These are phyloP conservation scores for Gambusia yucatana DNA, from an alignment of 2,797 vertebrate genomes.

Conservation along the genomic window DNA sequence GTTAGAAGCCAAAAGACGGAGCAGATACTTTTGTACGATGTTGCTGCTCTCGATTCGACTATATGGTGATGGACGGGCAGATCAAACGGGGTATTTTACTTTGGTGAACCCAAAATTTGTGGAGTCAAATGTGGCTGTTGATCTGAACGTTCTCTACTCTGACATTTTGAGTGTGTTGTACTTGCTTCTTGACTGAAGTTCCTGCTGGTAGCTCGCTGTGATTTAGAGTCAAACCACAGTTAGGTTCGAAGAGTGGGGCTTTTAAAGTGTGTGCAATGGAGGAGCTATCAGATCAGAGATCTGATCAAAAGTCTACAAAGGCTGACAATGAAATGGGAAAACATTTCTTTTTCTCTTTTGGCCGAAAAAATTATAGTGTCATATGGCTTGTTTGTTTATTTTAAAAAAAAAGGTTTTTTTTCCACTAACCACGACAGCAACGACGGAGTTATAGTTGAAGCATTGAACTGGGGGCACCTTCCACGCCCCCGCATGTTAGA, in stretches of 20 bases:
- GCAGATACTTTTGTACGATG: constrained; percentile 24
- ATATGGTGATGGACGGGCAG: constrained; percentile 19
- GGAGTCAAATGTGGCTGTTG: constrained; percentile 38
- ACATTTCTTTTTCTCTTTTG: not conserved
- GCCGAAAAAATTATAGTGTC: not conserved
- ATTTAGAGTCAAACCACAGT: constrained; percentile 28
- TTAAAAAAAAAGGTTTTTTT: too few species aligned
- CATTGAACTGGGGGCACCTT: too few species aligned
- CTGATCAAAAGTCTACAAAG: constrained; percentile 9
- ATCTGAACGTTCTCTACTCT: constrained; percentile 29
- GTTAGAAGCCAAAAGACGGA: constrained; percentile 27
- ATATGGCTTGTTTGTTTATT: not conserved
- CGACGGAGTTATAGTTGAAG: too few species aligned
- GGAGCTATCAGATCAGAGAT: constrained; percentile 32
- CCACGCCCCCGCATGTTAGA: too few species aligned
- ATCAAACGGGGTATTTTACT: constrained; percentile 32
- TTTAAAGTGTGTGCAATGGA: constrained; percentile 6
- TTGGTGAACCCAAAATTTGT: constrained; percentile 17
- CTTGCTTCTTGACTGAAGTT: constrained; percentile 15
- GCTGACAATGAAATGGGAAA: constrained; percentile 5
- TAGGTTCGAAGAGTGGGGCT: not conserved
- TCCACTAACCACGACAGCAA: too few species aligned
- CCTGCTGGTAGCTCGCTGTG: constrained; percentile 11
- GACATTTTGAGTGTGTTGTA: constrained; percentile 20
- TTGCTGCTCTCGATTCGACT: constrained; percentile 13